Base-by-base conservation (phyloP, 2,797 vertebrate species). In the Nannoperca obscura region DNA sequence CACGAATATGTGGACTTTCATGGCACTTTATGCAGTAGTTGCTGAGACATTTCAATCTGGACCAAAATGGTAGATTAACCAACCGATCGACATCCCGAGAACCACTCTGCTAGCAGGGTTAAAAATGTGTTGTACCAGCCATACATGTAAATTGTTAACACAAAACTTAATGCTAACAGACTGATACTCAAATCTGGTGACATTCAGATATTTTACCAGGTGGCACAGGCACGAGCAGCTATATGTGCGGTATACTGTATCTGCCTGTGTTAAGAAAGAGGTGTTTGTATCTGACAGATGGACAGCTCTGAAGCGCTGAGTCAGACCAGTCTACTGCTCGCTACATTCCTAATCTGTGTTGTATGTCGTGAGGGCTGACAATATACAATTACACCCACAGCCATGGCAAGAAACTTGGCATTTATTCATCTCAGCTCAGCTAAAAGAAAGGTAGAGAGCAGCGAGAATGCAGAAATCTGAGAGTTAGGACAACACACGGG, bases 361-460 rank as follows among this genome's bases (percentile, higher is more conserved):
- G 76, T 78, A 73, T 71, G 82, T 81, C 47, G 67, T 82, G 83
- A 88, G 66, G 78, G 71, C 72, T 85, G 90, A 91, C 87, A 89
- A 81, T 89, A 82, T 79, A 82, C 74, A 87, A 86, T 87, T 87
- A 91, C 86, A 83, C 82, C 86, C 86, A 91, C 89, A 73, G 71
- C 38, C 22, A 71, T 38, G 71, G 54, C 80, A 64, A 74, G 40
- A 64, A 78, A 84, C 2, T 24, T 49, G 70, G 62, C 80, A 71
- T 84, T 88, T 82, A 81, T 85, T 84, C 77, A 78, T 81, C 76
- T 76, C 46, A 7, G 17, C 77, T 71, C 65, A 65, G 83, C 72
- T 73, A 50, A 65, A 69, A 69, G 53, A 68, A 57, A 44, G 50
- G 34, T 38, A 36, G 46, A 67, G 54, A 81, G 59, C n/a, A 3